phyloP scores from a whole-genome alignment of 2,888 invertebrate species.

The Microctonus aethiopoides region DNA sequence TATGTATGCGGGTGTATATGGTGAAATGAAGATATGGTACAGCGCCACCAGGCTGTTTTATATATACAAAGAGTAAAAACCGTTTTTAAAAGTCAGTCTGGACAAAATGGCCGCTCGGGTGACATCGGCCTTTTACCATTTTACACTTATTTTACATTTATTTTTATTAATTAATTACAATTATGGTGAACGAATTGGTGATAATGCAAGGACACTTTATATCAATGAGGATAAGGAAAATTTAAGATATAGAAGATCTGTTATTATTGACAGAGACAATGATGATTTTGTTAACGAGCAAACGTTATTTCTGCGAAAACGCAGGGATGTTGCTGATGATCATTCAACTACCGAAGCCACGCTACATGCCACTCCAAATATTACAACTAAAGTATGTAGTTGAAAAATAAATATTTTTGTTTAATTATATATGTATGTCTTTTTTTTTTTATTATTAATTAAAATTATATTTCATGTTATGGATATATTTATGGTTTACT shows the following conservation, averaged over 20 bases:
- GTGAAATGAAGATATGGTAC: too few relatives aligned
- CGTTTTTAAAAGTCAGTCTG: conserved; percentile 54
- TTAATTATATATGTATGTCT: conserved; percentile 9
- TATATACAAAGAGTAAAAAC: conserved; percentile 15
- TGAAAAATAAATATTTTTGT: not conserved
- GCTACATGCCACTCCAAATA: conserved; percentile 50
- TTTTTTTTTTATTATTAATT: not conserved
- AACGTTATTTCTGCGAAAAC: conserved; percentile 53
- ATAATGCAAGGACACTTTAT: conserved; percentile 50
- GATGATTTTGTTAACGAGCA: conserved; percentile 42
- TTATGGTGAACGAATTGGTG: conserved; percentile 53
- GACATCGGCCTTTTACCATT: conserved; percentile 56
- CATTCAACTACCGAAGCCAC: conserved; percentile 20
- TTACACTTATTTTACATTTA: conserved; percentile 52
- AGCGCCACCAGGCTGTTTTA: conserved; percentile 29
- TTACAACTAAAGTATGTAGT: conserved; percentile 56
- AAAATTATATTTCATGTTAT: not conserved
- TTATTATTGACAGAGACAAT: conserved; percentile 48
- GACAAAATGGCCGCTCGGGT: conserved; percentile 64
- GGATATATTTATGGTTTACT: not conserved
- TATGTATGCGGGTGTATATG: not conserved
- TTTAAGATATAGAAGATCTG: conserved; percentile 35
- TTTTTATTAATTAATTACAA: conserved; percentile 52
- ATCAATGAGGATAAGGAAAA: conserved; percentile 41
- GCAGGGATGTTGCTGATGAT: conserved; percentile 50